Evolutionary conservation across 2,888 invertebrate genomes (phyloP), one percentile per base, ranked within the genome.

Genomic region (Ichneumoninae sp.): DNA sequence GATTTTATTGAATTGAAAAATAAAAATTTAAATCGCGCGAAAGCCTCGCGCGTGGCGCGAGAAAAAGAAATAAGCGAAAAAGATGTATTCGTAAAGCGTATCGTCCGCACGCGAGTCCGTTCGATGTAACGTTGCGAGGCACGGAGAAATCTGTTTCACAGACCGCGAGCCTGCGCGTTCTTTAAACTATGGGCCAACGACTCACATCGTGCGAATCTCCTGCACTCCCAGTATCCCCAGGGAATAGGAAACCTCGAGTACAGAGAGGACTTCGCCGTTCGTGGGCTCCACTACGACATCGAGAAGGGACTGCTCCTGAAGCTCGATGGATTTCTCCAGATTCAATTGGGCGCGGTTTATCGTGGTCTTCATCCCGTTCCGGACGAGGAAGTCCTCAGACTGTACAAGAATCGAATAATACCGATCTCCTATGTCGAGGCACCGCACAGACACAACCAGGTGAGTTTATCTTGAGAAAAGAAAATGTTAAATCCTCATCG

Each of bases 281-380:
- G 99, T 86, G 99, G 99, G 50, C 95, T 99, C n/a, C 99, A 99
- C 94, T 99, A 98, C 95, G 99, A 99, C 93, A 97, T 99, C 91
- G 97, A 98, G 94, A 98, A 98, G 94, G 98, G 99, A 3, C 94
- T 99, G 16, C 95, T 99, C 33, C 94, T 99, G 89, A 99, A 99
- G 94, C 95, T 99, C 89, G 99, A 99, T 94, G 98, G 98, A 1
- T 99, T 99, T 94, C 95, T 99, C 88, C 98, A 99, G 96, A 98
- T 99, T 88, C 99, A 99, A 94, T 96, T 98, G 92, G 99, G 98
- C 68, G 97, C 98, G 0, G 98, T 99, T 0, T 99, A 98, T 93
- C 94, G 97, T 89, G 99, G 99, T 2, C 94, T 97, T 19, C 97
- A 97, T 65, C 96, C 96, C 26, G 95, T 99, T 1, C 95, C 96